Conservation (phyloP, 2,797 vertebrate species). For the Tinamus major region DNA sequence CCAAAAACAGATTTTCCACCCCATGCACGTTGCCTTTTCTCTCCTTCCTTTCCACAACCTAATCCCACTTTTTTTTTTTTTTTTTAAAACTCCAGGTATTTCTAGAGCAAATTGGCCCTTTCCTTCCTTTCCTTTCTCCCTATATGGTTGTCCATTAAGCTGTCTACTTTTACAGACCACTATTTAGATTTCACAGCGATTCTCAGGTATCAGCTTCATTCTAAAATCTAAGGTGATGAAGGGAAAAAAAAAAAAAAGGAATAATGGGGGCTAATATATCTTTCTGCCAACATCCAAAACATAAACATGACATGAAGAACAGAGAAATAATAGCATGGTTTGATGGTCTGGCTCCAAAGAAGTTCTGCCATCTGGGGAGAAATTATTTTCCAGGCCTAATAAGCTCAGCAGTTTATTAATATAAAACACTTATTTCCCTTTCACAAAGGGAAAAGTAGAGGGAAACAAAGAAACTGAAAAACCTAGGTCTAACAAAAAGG, state of each 20-base stretch:
- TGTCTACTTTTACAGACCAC: background rate
- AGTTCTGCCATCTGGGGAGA: background rate
- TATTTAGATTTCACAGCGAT: background rate
- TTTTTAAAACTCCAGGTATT: background rate
- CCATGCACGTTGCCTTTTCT: background rate
- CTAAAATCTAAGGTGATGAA: background rate
- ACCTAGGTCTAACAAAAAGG: background rate
- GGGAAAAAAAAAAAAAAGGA: background rate
- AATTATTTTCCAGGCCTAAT: background rate
- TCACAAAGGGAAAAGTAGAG: background rate
- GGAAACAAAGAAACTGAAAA: background rate
- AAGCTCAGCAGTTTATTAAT: background rate
- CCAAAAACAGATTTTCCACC: background rate
- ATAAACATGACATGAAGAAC: slow-evolving; percentile 2
- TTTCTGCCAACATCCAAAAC: background rate
- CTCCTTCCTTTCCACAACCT: background rate
- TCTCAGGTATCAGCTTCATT: background rate
- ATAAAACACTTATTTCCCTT: background rate
- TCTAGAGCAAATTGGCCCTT: background rate
- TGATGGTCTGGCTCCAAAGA: background rate
- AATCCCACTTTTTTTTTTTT: background rate
- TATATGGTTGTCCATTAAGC: background rate
- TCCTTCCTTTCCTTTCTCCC: background rate
- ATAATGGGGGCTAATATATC: background rate
- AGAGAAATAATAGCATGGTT: background rate